Evolutionary conservation across 2,797 vertebrate genomes (phyloP), one percentile per base, ranked within the genome.

Genomic region (Neosalanx taihuensis): DNA sequence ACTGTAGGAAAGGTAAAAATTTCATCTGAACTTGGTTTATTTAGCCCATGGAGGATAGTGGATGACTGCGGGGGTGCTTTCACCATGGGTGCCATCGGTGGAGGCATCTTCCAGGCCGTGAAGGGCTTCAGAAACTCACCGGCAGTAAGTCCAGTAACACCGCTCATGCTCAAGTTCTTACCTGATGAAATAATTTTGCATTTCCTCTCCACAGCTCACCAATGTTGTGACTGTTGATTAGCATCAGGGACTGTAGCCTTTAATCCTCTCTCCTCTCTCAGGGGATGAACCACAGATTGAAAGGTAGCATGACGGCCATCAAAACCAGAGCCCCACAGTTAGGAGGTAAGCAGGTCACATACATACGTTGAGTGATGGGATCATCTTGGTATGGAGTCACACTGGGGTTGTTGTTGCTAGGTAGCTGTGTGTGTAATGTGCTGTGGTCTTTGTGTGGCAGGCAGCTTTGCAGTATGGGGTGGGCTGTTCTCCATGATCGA

Each of bases 401-500:
- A 15, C 7, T 17, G 53, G 49, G 18, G 5, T 53, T 70, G 10
- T 3, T 79, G 72, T 66, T 18, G 60, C 13, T 15, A n/a, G 4
- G 51, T n/a, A 6, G 15, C 15, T 85, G 87, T 29, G 30, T 69
- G 6, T 86, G 88, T 56, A 18, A 56, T 5, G 51, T 56, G 51
- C n/a, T 6, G 51, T n/a, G 18, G 15, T 56, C 17, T 85, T 88
- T 29, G 51, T 63, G 13, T 86, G 87, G 15, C 80, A 99, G 97
- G 97, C 41, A 99, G 97, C 79, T 99, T 99, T 81, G 97, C 97
- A 4, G 93, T 99, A 29, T 99, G 97, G 97, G 97, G 97, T 51
- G 97, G 97, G 17, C 94, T 99, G 31, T 99, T 99, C 83, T 99
- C 97, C 73, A 97, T 95, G 95, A 99, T 99, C 12, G 97, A 99